These are phyloP conservation scores for Bombus cullumanus DNA, from an alignment of 1,140 invertebrate species.

Conservation along the genomic window DNA sequence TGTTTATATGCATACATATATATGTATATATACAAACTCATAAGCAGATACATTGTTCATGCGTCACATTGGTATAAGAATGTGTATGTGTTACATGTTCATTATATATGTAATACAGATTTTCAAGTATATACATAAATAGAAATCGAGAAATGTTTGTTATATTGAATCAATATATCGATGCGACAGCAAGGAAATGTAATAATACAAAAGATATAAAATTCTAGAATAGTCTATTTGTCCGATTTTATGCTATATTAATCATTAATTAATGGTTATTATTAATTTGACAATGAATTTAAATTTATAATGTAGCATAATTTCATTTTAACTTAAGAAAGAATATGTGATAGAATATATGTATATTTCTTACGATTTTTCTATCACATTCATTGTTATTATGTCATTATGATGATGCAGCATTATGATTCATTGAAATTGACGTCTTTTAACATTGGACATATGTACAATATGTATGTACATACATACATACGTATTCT, in stretches of 20 bases:
- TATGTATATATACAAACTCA: not conserved
- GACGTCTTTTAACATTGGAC: too few relatives aligned
- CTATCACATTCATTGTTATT: not conserved
- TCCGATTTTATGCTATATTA: not conserved
- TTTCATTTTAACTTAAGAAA: not conserved
- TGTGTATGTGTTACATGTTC: not conserved
- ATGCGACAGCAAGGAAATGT: not conserved
- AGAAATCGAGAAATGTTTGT: slow-evolving; percentile 1
- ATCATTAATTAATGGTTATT: not conserved
- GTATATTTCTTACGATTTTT: not conserved
- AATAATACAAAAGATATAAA: not conserved
- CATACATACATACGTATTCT: not conserved
- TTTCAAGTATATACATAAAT: not conserved
- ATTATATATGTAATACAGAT: not conserved
- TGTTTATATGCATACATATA: not conserved
- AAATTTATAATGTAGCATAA: not conserved
- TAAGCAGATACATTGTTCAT: not conserved
- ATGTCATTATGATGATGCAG: not conserved
- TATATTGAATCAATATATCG: not conserved
- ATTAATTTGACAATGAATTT: not conserved
- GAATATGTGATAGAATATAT: not conserved
- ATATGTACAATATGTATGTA: too few relatives aligned
- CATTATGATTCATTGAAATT: slow-evolving; percentile 1
- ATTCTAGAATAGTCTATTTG: not conserved
- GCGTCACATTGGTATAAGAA: not conserved